phyloP scores from a whole-genome alignment of 1,140 invertebrate genomes.

The Pseudomyrmex concolor region DNA sequence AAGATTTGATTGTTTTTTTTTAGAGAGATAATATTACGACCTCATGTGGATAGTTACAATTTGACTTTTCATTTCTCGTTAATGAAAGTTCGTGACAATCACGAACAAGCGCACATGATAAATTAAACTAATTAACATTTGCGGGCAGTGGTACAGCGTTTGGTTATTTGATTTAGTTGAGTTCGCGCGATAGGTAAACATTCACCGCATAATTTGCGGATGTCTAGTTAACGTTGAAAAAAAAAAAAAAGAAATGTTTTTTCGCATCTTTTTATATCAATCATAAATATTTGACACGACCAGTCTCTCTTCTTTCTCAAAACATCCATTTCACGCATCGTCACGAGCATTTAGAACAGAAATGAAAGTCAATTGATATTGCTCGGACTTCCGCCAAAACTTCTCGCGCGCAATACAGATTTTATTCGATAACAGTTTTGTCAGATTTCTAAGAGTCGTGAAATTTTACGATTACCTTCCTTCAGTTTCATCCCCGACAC shows the following conservation, averaged over 20 bases:
- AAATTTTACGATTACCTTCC: slow-evolving; percentile 57
- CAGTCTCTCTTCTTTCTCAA: too few species aligned
- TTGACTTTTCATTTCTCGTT: not conserved
- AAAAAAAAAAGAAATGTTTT: not conserved
- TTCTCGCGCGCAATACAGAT: too few species aligned
- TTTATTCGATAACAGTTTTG: too few species aligned
- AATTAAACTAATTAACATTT: slow-evolving; percentile 45
- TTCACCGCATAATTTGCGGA: not conserved
- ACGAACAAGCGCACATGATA: not conserved
- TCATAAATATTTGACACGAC: too few species aligned
- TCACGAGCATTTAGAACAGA: too few species aligned
- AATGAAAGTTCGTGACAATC: slow-evolving; percentile 12
- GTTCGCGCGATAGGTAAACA: not conserved
- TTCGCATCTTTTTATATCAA: too few species aligned
- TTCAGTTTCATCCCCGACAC: slow-evolving; percentile 64
- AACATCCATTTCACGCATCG: too few species aligned
- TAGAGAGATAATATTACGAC: not conserved
- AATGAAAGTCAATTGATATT: too few species aligned
- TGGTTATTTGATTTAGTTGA: slow-evolving; percentile 21
- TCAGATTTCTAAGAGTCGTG: not conserved
- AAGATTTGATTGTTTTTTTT: slow-evolving; percentile 20
- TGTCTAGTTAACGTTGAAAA: too few species aligned
- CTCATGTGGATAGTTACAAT: not conserved
- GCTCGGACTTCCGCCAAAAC: too few species aligned
- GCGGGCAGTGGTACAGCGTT: not conserved